A percentile compares a stretch with the other conserved stretches of the same genome.
Conservation (phyloP, 1,140 invertebrate species). For the Scaptomyza graminum region DNA sequence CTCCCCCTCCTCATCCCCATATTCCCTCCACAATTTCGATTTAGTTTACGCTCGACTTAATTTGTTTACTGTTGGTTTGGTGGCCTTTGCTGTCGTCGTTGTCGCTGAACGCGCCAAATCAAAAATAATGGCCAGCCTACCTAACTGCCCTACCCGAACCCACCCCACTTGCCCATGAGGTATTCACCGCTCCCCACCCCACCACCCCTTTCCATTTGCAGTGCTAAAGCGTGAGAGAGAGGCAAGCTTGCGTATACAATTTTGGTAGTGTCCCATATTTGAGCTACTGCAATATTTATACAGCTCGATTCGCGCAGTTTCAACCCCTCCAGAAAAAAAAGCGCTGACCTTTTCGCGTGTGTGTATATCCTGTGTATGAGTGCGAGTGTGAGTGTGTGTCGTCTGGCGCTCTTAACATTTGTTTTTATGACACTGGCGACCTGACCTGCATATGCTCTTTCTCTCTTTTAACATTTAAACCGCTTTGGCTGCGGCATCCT, state of each 20-base stretch:
- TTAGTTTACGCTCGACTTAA: conserved; percentile 79
- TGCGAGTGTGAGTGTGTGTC: conserved; percentile 18
- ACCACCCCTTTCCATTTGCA: background rate
- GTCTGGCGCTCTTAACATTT: conserved; percentile 56
- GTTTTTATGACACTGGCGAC: conserved; percentile 69
- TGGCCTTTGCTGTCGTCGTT: conserved; percentile 67
- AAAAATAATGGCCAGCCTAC: conserved; percentile 49
- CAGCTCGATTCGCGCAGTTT: conserved; percentile 4
- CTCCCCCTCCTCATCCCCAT: no score
- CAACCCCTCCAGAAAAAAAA: background rate
- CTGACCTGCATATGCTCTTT: conserved; percentile 52
- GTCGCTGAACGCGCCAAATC: conserved; percentile 47
- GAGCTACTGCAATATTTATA: conserved; percentile 73
- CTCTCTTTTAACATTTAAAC: background rate
- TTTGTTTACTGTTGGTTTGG: conserved; percentile 81
- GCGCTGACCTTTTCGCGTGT: background rate
- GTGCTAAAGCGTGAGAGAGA: background rate
- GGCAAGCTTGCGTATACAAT: background rate
- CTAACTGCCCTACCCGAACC: background rate
- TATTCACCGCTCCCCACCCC: no score
- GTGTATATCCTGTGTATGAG: background rate
- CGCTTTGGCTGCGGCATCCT: conserved; percentile 32
- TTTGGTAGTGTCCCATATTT: conserved; percentile 63
- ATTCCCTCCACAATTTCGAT: conserved; percentile 17
- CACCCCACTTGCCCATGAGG: no score